These are phyloP conservation scores for Eonycteris spelaea DNA, from an alignment of 2,113 vertebrate genomes.

Conservation along the genomic window DNA sequence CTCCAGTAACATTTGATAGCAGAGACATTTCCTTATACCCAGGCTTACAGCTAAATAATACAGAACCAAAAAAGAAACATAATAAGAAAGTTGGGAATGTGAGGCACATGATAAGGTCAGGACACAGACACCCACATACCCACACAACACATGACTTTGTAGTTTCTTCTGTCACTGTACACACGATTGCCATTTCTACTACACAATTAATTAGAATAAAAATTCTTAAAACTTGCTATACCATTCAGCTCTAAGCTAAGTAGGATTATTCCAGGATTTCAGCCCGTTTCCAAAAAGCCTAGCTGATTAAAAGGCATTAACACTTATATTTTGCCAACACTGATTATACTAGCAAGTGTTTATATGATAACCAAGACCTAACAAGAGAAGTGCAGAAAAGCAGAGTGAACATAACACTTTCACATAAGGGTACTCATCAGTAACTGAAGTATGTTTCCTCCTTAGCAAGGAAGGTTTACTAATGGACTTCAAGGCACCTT, in stretches of 20 bases:
- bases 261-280: constrained; percentile 53
- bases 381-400: constrained; percentile 28
- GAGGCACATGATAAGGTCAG: constrained; percentile 42
- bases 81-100: constrained; percentile 47
- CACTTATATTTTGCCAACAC: constrained; percentile 57
- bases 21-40: constrained; percentile 6
- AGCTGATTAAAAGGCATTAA: constrained; percentile 59
- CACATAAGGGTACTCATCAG: not conserved
- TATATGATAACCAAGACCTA: not conserved
- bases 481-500: not conserved
- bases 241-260: constrained; percentile 55
- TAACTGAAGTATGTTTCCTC: not conserved
- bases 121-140: constrained; percentile 2
- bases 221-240: constrained; percentile 21
- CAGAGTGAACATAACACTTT: not conserved
- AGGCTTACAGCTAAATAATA: constrained; percentile 50
- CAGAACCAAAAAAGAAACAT: constrained; percentile 48
- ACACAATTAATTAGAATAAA: constrained; percentile 51
- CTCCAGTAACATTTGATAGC: not conserved
- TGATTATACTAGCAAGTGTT: constrained; percentile 41
- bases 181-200: constrained; percentile 43
- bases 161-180: constrained; percentile 44
- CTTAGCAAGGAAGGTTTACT: not conserved
- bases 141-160: constrained; percentile 21
- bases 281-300: constrained; percentile 29